A percentile compares a stretch with the other conserved stretches of the same genome.
Evolutionary conservation across 2,888 invertebrate genomes (phyloP).

Genomic region (Cetonia aurata): DNA sequence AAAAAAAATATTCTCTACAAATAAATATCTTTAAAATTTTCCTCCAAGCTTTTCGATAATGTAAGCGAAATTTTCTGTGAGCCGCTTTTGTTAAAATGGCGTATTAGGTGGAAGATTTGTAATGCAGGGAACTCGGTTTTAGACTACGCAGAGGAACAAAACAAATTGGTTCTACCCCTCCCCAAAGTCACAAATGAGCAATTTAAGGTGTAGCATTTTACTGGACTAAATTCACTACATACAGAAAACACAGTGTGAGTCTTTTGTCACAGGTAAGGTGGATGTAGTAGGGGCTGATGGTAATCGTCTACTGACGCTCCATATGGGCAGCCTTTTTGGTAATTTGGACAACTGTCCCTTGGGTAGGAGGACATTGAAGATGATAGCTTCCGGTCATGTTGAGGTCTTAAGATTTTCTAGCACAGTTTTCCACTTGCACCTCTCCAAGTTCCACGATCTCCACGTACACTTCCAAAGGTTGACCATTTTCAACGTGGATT

Average conservation of each 20-base stretch:
- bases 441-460: slow-evolving; percentile 48
- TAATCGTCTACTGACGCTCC: slow-evolving; percentile 48
- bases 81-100: too few relatives aligned
- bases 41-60: too few relatives aligned
- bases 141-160: too few relatives aligned
- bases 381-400: slow-evolving; percentile 54
- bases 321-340: slow-evolving; percentile 54
- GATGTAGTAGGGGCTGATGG: slow-evolving; percentile 54
- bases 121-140: too few relatives aligned
- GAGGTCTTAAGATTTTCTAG: slow-evolving; percentile 51
- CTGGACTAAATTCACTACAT: neutral
- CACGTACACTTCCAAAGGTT: slow-evolving; percentile 43
- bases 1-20: too few relatives aligned
- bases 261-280: slow-evolving; percentile 39
- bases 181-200: too few relatives aligned
- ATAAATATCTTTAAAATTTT: too few relatives aligned
- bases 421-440: slow-evolving; percentile 47
- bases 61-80: too few relatives aligned
- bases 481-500: slow-evolving; percentile 51
- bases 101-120: too few relatives aligned
- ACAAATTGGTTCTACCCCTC: too few relatives aligned
- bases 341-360: slow-evolving; percentile 50
- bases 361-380: slow-evolving; percentile 51
- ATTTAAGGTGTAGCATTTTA: too few relatives aligned
- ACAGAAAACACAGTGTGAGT: too few relatives aligned